These are phyloP conservation scores for Jacana jacana DNA, from an alignment of 2,113 vertebrate genomes.

Conservation along the genomic window DNA sequence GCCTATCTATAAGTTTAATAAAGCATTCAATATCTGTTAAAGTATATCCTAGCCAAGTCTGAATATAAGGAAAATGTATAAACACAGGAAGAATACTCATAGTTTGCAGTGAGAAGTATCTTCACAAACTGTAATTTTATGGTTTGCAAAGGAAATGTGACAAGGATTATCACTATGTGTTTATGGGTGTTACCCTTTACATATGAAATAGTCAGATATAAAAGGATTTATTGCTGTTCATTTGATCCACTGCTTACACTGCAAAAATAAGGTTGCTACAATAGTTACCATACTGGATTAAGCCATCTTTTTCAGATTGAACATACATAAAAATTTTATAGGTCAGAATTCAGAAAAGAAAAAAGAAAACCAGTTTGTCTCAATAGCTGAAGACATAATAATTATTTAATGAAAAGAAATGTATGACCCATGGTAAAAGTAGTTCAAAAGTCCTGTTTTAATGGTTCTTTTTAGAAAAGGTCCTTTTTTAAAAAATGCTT, in stretches of 20 bases:
- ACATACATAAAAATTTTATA: neutral
- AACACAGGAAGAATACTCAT: no score
- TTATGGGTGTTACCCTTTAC: neutral
- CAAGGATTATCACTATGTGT: neutral
- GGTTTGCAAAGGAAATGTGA: neutral
- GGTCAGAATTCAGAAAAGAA: neutral
- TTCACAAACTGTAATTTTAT: neutral
- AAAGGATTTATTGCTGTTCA: neutral
- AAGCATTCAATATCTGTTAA: no score
- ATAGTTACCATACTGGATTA: neutral
- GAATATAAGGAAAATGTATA: no score
- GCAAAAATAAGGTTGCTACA: neutral
- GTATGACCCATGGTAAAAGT: neutral
- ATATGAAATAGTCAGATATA: neutral
- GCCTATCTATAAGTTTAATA: no score
- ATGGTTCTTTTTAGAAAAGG: neutral
- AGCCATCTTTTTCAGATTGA: neutral
- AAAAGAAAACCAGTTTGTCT: neutral
- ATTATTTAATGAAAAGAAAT: neutral
- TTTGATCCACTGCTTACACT: neutral
- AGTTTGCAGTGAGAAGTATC: neutral
- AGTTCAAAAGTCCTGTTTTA: neutral
- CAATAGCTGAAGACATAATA: neutral
- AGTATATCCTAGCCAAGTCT: no score
- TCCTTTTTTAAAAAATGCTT: neutral